These are phyloP conservation scores for Rhabdornis inornatus DNA, from an alignment of 2,113 vertebrate genomes.

Conservation along the genomic window DNA sequence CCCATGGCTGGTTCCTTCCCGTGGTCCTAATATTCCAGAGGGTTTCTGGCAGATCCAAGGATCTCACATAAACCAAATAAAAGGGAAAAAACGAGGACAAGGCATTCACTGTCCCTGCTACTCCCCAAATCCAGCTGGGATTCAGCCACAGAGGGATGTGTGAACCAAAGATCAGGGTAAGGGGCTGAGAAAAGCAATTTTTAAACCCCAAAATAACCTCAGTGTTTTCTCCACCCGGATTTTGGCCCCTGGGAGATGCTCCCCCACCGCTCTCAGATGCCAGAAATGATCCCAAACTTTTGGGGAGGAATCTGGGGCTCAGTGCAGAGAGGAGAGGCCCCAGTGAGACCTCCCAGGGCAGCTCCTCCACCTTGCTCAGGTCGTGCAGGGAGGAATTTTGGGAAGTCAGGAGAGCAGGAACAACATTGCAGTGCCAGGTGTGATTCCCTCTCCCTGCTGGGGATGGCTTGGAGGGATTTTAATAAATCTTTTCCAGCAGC, in stretches of 20 bases:
- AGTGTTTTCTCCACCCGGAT: background rate
- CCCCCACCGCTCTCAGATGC: background rate
- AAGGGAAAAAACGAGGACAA: background rate
- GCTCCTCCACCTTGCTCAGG: background rate
- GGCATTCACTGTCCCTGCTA: background rate
- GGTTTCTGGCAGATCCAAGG: background rate
- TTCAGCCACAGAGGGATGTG: background rate
- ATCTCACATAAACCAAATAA: background rate
- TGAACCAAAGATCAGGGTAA: background rate
- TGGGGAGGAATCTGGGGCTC: background rate
- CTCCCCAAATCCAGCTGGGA: background rate
- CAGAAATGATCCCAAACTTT: background rate
- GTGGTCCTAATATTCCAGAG: rapidly evolving
- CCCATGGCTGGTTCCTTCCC: background rate
- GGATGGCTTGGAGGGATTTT: background rate
- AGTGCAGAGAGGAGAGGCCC: background rate
- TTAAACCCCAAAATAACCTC: background rate
- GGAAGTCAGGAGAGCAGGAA: background rate
- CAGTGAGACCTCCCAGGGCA: background rate
- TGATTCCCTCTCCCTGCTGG: background rate
- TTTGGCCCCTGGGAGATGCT: background rate
- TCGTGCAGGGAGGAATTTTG: background rate
- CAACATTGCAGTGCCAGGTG: rapidly evolving
- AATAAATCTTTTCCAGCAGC: background rate
- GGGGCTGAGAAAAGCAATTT: background rate